Base-by-base conservation (phyloP, 2,888 invertebrate genomes). In the Carterocephalus palaemon region DNA sequence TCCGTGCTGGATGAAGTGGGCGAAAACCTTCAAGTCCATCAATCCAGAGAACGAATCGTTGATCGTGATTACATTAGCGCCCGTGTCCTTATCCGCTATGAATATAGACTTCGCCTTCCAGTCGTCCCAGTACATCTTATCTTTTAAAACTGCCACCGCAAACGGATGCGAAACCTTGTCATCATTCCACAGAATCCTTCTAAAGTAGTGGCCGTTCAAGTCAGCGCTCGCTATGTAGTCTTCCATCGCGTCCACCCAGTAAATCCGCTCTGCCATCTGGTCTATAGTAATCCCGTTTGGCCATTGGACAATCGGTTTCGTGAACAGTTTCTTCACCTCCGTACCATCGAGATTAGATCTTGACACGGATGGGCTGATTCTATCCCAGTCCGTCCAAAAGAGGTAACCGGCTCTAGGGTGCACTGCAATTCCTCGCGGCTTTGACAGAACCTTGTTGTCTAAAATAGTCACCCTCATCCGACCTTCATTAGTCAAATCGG, bases 341-440 rank as follows among this genome's bases (percentile, higher is more conserved):
- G 87, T 88, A 0, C 96, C 96, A 66, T 96, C 95, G 50, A 96
- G 85, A 65, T 93, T 92, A 0, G 95, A 92, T 38, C 95, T 86
- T 4, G 92, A 93, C 4, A 97, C 91, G 0, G 93, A 92, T 0
- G 96, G 95, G 53, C 90, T 89, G n/a, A 87, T 88, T 2, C 89
- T 88, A 2, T 94, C 93, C 95, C 95, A 96, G 67, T 97, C 96
- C 0, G 95, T 95, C 94, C 95, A 95, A 70, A 94, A 96, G 71
- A 89, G 51, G 56, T 91, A 93, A 45, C 95, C 95, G 37, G 90
- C 90, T 63, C 89, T 89, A 0, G 96, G 96, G 79, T 96, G 95
- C 0, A 96, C 90, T 0, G 93, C 93, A 40, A 97, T 93, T 4
- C 95, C 93, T 49, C 94, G 81, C 0, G 95, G 95, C 57, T 92